Evolutionary conservation across 2,797 vertebrate species (phyloP), one percentile per base, ranked within the genome.

Genomic region (Gambusia yucatana): DNA sequence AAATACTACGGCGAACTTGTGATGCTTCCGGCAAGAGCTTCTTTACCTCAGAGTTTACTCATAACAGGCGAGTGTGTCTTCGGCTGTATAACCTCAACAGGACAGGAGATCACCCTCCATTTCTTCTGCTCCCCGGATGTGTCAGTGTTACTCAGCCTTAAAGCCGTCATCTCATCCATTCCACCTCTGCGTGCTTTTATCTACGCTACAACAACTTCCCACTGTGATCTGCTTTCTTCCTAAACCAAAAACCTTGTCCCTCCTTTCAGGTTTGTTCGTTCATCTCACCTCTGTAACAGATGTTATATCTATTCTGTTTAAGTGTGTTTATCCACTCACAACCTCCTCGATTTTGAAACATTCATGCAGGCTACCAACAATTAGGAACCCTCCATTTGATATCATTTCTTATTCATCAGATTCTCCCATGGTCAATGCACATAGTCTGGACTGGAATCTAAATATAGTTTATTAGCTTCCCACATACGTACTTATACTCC

Each of bases 111-210:
- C 75, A 44, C 70, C 74, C 75, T 84, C 44, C 13, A 43, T 80
- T 84, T 80, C 82, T 79, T 67, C 81, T 84, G 77, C 76, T 84
- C 83, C 48, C 52, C 80, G 76, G 71, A 72, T 79, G 71, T 61
- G 39, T 46, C 77, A 74, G 82, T 76, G 82, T 80, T 50, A 52
- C 76, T 80, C 52, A 84, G 79, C 80, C 82, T 81, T 65, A 82
- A 78, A 89, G 82, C 80, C 76, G 80, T 65, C 63, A 52, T 59
- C 75, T 83, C 78, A 81, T 87, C 78, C 72, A 83, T 85, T 77
- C 88, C 80, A 25, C 74, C 73, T 70, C 77, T 25, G 70, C 73
- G 6, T 16, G 70, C 84, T 88, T 87, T 85, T 69, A 87, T 89
- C 81, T 44, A 59, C 44, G 67, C 77, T 75, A 55, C 59, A 78